A percentile compares a stretch with the other conserved stretches of the same genome.
These are phyloP conservation scores for Crotalus viridis DNA, from an alignment of 2,113 vertebrate species.

Conservation along the genomic window DNA sequence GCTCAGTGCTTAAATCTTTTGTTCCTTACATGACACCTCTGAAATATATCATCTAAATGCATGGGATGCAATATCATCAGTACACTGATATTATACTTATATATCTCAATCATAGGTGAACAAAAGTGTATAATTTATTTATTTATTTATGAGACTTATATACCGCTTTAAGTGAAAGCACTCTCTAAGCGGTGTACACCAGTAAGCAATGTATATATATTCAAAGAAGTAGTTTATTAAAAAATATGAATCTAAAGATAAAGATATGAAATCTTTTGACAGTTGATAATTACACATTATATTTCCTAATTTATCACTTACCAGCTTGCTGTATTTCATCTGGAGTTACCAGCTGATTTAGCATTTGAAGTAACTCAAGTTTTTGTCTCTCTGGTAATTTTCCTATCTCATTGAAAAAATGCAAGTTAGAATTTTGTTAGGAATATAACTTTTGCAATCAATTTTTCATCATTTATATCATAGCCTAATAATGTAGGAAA, in stretches of 20 bases:
- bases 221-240: not conserved
- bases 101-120: not conserved
- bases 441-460: not conserved
- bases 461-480: not conserved
- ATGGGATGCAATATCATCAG: not conserved
- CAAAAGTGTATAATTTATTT: not conserved
- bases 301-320: not conserved
- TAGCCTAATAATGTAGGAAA: not conserved
- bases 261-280: not conserved
- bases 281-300: not conserved
- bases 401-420: not conserved
- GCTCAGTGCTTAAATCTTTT: not conserved
- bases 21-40: not conserved
- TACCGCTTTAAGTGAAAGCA: no score
- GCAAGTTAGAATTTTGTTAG: not conserved
- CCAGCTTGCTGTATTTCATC: not conserved
- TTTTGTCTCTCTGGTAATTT: not conserved
- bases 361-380: slow-evolving; percentile 17
- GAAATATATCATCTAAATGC: not conserved
- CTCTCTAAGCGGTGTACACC: no score
- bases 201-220: no score
- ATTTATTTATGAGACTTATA: no score
- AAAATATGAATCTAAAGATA: not conserved
- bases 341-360: not conserved
- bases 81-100: not conserved